A percentile compares a stretch with the other conserved stretches of the same genome.
These are phyloP conservation scores for Amphipoea lucens DNA, from an alignment of 2,888 invertebrate genomes.

Conservation along the genomic window DNA sequence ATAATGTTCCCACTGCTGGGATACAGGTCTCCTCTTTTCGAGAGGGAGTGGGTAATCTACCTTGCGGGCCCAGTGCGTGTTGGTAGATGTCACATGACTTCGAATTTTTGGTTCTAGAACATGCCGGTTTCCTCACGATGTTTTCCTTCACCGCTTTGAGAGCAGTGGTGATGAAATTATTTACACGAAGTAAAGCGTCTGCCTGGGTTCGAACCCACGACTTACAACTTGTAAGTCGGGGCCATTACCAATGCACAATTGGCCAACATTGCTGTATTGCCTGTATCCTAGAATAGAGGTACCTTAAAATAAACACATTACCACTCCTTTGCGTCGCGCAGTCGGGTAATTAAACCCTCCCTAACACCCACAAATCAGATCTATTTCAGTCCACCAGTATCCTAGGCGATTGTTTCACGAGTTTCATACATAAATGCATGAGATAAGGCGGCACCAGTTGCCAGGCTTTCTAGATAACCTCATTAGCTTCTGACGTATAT, in stretches of 20 bases:
- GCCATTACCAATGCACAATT: no score
- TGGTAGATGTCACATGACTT: background rate
- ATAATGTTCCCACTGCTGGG: background rate
- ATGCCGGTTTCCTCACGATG: no score
- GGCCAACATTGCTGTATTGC: no score
- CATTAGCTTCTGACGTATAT: conserved; percentile 44
- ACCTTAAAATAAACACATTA: background rate
- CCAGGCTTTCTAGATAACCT: conserved; percentile 55
- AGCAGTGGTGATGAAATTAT: no score
- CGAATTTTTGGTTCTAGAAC: background rate
- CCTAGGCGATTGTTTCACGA: conserved; percentile 27
- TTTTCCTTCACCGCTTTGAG: no score
- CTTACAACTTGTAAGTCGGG: no score
- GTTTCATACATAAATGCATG: conserved; percentile 42
- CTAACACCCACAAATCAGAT: conserved; percentile 3
- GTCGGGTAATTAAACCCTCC: no score
- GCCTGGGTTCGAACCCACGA: no score
- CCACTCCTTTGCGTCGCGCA: no score
- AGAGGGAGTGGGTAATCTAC: background rate
- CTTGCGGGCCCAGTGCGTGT: background rate
- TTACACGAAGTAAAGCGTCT: no score
- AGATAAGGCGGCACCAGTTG: conserved; percentile 45
- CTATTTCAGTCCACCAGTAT: background rate
- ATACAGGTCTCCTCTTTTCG: background rate
- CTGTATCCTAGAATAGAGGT: background rate